These are phyloP conservation scores for Pyrocoelia pectoralis DNA, from an alignment of 2,888 invertebrate genomes.

Conservation along the genomic window DNA sequence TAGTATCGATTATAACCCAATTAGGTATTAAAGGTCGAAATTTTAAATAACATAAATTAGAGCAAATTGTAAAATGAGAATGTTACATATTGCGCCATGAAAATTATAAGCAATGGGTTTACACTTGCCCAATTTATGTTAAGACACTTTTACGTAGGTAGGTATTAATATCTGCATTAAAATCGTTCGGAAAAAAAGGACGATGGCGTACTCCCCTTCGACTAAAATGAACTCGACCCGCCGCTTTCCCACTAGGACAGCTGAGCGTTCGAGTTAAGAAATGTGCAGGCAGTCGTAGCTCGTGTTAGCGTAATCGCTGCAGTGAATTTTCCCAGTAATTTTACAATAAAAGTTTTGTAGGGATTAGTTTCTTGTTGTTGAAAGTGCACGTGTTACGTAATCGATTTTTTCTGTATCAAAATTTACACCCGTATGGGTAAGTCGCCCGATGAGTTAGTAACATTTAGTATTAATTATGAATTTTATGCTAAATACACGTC, in stretches of 20 bases:
- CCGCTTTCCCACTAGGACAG: constrained; percentile 32
- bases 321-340: not conserved
- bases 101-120: no score
- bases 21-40: not conserved
- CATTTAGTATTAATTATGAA: not conserved
- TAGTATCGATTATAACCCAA: not conserved
- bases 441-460: no score
- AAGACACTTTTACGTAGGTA: no score
- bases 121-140: no score
- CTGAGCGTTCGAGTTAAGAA: constrained; percentile 25
- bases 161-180: not conserved
- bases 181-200: constrained; percentile 10
- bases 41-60: not conserved
- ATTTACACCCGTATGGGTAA: constrained; percentile 24
- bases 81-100: no score
- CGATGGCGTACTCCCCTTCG: constrained; percentile 18
- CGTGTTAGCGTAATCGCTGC: constrained; percentile 1
- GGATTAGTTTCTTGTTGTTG: no score
- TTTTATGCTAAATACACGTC: not conserved
- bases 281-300: constrained; percentile 18
- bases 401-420: not conserved
- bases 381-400: not conserved
- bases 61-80: no score
- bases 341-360: no score
- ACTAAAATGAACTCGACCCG: constrained; percentile 16